phyloP scores from a whole-genome alignment of 2,888 invertebrate genomes.

The Pseudococcus viburni region DNA sequence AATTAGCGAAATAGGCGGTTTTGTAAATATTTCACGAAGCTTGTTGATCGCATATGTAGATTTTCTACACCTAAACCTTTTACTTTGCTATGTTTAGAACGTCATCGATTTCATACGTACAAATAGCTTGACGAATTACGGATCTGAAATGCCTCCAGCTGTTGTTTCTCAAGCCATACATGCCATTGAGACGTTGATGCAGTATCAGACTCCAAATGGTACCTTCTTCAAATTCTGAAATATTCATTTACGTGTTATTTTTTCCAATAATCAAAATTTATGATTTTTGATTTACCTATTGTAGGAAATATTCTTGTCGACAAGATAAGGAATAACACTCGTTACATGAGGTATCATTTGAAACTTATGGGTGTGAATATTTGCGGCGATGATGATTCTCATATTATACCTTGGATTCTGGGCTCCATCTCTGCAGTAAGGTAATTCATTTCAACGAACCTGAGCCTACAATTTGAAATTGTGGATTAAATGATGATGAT shows the following conservation, averaged over 20 bases:
- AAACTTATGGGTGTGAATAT: slow-evolving; percentile 91
- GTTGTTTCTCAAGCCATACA: slow-evolving; percentile 54
- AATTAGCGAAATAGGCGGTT: slow-evolving; percentile 13
- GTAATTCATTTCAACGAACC: slow-evolving; percentile 72
- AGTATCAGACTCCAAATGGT: slow-evolving; percentile 1
- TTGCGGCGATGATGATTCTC: slow-evolving; percentile 94
- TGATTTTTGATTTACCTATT: not conserved
- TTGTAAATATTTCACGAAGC: slow-evolving; percentile 17
- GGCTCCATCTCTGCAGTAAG: slow-evolving; percentile 96
- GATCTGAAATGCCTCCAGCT: slow-evolving; percentile 59
- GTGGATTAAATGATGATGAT: not conserved
- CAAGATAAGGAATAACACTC: slow-evolving; percentile 79
- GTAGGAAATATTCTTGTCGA: slow-evolving; percentile 53
- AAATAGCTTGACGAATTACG: slow-evolving; percentile 54
- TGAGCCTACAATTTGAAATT: no score
- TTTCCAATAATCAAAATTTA: not conserved
- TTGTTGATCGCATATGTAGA: not conserved
- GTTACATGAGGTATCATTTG: slow-evolving; percentile 84
- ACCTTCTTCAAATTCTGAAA: not conserved
- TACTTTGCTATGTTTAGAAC: slow-evolving; percentile 18
- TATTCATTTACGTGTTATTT: not conserved
- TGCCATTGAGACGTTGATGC: slow-evolving; percentile 59
- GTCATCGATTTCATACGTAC: slow-evolving; percentile 58
- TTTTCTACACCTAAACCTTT: not conserved
- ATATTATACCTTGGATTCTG: slow-evolving; percentile 95